phyloP scores from a whole-genome alignment of 2,888 invertebrate species.

The Aporophyla nigra region DNA sequence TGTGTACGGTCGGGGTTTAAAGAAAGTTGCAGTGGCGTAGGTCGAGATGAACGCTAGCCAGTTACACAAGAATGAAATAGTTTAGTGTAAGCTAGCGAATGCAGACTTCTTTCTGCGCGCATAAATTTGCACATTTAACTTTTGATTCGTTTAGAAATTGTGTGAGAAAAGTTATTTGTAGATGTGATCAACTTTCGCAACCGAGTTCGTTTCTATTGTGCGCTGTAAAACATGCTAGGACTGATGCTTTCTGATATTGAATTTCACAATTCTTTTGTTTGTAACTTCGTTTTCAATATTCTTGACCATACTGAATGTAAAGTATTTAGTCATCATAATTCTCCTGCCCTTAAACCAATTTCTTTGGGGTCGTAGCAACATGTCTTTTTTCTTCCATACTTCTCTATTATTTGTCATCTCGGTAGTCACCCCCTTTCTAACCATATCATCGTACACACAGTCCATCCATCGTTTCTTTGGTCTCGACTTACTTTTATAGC shows the following conservation, averaged over 20 bases:
- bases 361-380: too few relatives aligned
- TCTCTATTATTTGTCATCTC: too few relatives aligned
- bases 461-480: too few relatives aligned
- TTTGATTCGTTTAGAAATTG: conserved; percentile 46
- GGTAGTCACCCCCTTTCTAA: too few relatives aligned
- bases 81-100: conserved; percentile 59
- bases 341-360: too few relatives aligned
- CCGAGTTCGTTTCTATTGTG: conserved; percentile 14
- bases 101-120: conserved; percentile 58
- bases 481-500: too few relatives aligned
- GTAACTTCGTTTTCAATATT: background rate
- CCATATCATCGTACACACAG: too few relatives aligned
- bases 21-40: conserved; percentile 87
- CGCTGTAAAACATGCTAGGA: background rate
- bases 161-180: conserved; percentile 49
- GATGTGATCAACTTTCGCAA: conserved; percentile 43
- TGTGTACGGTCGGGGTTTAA: conserved; percentile 73
- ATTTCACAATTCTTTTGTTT: background rate
- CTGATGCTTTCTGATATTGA: conserved; percentile 16
- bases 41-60: conserved; percentile 77
- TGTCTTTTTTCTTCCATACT: too few relatives aligned
- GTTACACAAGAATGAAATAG: conserved; percentile 71
- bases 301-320: conserved; percentile 1
- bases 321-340: too few relatives aligned
- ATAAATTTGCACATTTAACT: conserved; percentile 63